These are phyloP conservation scores for Dryadula phaetusa DNA, from an alignment of 2,888 invertebrate genomes.

Conservation along the genomic window DNA sequence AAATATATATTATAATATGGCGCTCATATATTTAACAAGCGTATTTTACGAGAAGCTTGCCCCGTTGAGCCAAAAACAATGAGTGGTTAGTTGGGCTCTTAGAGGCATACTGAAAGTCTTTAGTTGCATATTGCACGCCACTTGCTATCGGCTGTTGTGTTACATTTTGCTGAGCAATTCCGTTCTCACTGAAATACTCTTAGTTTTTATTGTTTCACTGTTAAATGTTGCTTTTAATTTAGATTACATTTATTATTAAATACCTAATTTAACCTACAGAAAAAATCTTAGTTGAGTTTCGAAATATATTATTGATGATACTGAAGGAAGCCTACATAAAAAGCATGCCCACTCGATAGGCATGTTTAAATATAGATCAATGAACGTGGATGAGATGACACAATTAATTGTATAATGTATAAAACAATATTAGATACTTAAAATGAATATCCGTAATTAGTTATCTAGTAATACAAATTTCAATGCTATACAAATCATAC, in stretches of 20 bases:
- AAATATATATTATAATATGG: constrained; percentile 5
- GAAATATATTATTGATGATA: too few species aligned
- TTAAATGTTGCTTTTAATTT: neutral
- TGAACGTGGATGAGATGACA: too few species aligned
- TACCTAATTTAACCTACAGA: too few species aligned
- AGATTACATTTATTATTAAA: neutral
- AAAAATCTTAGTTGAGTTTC: too few species aligned
- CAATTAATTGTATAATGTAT: neutral
- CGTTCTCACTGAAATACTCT: constrained; percentile 5
- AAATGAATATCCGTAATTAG: too few species aligned
- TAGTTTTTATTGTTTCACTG: constrained; percentile 9
- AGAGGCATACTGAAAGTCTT: constrained; percentile 41
- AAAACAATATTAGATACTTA: too few species aligned
- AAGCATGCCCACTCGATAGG: too few species aligned
- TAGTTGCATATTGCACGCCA: constrained; percentile 43
- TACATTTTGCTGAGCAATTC: constrained; percentile 31
- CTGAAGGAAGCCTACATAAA: too few species aligned
- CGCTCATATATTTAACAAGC: constrained; percentile 18
- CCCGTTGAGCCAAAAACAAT: constrained; percentile 44
- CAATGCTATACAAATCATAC: too few species aligned
- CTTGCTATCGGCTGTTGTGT: constrained; percentile 36
- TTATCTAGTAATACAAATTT: too few species aligned
- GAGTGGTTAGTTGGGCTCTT: constrained; percentile 45
- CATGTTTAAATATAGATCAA: too few species aligned
- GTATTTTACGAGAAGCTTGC: constrained; percentile 25